A percentile compares a stretch with the other conserved stretches of the same genome.
Conservation (phyloP, 2,888 invertebrate species). For the Trichogramma dendrolimi region DNA sequence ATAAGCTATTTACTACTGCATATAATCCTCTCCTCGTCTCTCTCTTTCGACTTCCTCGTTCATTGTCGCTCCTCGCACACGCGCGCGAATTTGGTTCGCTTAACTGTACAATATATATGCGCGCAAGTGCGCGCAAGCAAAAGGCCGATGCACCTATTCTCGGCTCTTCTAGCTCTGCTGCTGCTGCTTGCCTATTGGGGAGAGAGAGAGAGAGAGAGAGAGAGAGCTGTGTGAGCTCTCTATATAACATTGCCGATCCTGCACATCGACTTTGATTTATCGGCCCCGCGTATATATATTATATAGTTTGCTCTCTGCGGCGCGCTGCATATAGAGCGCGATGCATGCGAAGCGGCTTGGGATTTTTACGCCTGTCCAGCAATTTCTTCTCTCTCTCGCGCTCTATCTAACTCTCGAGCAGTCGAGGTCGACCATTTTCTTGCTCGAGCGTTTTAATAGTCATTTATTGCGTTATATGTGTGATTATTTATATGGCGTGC, state of each 20-base stretch:
- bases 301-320: no score
- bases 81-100: slow-evolving; percentile 49
- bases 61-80: not conserved
- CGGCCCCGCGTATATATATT: slow-evolving; percentile 6
- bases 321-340: no score
- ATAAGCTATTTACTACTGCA: no score
- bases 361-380: not conserved
- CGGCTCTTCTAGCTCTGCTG: no score
- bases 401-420: not conserved
- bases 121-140: not conserved
- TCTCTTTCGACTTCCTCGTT: not conserved
- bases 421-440: not conserved
- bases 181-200: not conserved
- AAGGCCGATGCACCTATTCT: slow-evolving; percentile 1
- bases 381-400: not conserved
- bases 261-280: slow-evolving; percentile 35
- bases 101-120: slow-evolving; percentile 46
- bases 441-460: no score
- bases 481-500: not conserved
- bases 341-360: no score
- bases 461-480: not conserved
- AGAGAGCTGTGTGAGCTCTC: not conserved
- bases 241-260: no score
- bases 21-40: no score
- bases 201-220: slow-evolving; percentile 6